Percentiles rank a stretch among this genome's conserved stretches.
These are phyloP conservation scores for Caenorhabditis macrosperma DNA, from an alignment of 2,888 invertebrate species.

Conservation along the genomic window DNA sequence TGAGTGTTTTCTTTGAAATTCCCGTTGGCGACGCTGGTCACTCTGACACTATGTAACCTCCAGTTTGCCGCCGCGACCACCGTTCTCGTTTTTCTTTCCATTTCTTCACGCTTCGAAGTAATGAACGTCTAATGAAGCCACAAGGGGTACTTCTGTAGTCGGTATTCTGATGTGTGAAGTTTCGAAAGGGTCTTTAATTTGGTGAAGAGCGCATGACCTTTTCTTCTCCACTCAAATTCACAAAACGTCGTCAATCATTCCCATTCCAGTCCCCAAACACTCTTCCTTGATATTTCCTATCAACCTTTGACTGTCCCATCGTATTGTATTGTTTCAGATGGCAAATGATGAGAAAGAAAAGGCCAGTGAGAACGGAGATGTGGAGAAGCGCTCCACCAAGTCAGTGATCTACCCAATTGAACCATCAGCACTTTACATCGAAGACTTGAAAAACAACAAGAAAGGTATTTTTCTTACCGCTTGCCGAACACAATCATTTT, in stretches of 20 bases:
- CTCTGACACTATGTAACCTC: constrained; percentile 86
- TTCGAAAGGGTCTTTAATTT: constrained; percentile 3
- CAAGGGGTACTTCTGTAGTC: neutral
- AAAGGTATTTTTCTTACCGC: constrained; percentile 57
- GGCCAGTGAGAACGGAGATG: constrained; percentile 11
- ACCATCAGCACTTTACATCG: constrained; percentile 60
- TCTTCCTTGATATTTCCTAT: neutral
- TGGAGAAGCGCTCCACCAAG: constrained; percentile 33
- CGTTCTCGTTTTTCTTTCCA: constrained; percentile 15
- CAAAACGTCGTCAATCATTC: neutral
- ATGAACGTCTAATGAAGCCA: constrained; percentile 44
- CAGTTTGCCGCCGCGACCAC: constrained; percentile 18
- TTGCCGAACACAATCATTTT: too few species aligned
- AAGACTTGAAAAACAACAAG: constrained; percentile 64
- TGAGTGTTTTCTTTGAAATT: constrained; percentile 83
- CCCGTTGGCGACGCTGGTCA: constrained; percentile 86
- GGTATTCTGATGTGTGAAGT: constrained; percentile 20
- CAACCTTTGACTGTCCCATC: neutral
- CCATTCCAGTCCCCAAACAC: neutral
- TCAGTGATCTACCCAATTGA: constrained; percentile 65
- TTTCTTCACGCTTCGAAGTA: constrained; percentile 23
- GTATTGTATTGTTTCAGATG: constrained; percentile 30
- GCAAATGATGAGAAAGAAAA: constrained; percentile 47
- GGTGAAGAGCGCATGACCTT: constrained; percentile 25
- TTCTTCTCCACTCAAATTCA: too few species aligned